phyloP scores from a whole-genome alignment of 2,797 vertebrate species.

The Scomberomorus guttatus region DNA sequence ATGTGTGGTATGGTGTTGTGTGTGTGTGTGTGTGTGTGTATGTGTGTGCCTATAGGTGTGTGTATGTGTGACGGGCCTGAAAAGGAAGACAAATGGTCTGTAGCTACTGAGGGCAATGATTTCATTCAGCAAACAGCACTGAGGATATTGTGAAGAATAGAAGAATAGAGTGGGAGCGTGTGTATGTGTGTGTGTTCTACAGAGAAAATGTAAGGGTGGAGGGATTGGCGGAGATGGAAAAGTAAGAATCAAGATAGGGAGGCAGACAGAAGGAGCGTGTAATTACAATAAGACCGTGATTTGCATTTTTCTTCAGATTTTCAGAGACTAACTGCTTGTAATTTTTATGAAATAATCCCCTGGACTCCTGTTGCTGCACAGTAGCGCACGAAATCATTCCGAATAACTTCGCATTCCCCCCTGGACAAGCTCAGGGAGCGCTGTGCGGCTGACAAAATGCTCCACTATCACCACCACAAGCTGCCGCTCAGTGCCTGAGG shows the following conservation, averaged over 20 bases:
- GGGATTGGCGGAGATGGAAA: conserved; percentile 10
- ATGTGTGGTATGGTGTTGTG: conserved; percentile 16
- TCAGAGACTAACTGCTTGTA: conserved; percentile 35
- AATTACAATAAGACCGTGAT: conserved; percentile 24
- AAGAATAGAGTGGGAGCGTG: neutral
- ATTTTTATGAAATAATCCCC: conserved; percentile 60
- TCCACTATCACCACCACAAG: conserved; percentile 58
- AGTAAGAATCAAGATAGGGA: conserved; percentile 27
- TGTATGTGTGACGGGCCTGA: conserved; percentile 40
- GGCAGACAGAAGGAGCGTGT: conserved; percentile 20
- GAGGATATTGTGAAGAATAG: conserved; percentile 20
- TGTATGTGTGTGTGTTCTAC: neutral
- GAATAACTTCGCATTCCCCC: conserved; percentile 51
- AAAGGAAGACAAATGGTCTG: conserved; percentile 70
- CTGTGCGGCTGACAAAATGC: conserved; percentile 59
- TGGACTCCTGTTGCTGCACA: conserved; percentile 65
- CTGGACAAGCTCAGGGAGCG: conserved; percentile 46
- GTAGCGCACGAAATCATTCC: conserved; percentile 61
- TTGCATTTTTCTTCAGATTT: conserved; percentile 38
- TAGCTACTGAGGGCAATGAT: conserved; percentile 54
- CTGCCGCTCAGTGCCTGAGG: conserved; percentile 61
- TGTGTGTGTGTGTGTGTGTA: conserved; percentile 5
- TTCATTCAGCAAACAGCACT: conserved; percentile 61
- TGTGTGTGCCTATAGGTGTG: neutral
- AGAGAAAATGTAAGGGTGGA: neutral